Evolutionary conservation across 2,797 vertebrate species (phyloP).

Genomic region (Sebastes cheni): DNA sequence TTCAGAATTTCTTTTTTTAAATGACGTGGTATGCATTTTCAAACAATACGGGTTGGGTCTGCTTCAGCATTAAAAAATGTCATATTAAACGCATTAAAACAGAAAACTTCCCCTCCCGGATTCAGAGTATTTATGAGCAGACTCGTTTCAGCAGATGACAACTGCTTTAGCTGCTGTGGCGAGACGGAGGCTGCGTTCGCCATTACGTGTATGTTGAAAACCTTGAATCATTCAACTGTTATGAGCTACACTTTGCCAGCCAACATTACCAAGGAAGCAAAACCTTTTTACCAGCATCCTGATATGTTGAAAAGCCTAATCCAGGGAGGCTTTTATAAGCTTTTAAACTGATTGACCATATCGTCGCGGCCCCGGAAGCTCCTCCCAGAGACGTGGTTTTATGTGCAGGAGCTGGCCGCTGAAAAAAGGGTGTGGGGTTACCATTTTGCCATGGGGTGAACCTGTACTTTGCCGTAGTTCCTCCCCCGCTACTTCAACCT

Average conservation of each 20-base stretch:
- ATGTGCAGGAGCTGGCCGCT: slow-evolving; percentile 32
- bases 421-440: slow-evolving; percentile 48
- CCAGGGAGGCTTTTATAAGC: slow-evolving; percentile 53
- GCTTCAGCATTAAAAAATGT: slow-evolving; percentile 28
- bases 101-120: slow-evolving; percentile 36
- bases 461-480: slow-evolving; percentile 15
- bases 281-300: slow-evolving; percentile 61
- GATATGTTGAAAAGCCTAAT: slow-evolving; percentile 57
- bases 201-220: slow-evolving; percentile 48
- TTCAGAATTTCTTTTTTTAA: slow-evolving; percentile 38
- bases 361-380: slow-evolving; percentile 33
- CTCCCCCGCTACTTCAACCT: neutral
- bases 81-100: slow-evolving; percentile 53
- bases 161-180: slow-evolving; percentile 64
- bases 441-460: slow-evolving; percentile 42
- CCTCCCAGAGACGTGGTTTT: slow-evolving; percentile 53
- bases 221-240: slow-evolving; percentile 50
- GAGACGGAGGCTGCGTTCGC: slow-evolving; percentile 39
- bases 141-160: slow-evolving; percentile 52
- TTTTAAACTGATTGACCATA: slow-evolving; percentile 69
- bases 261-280: slow-evolving; percentile 46
- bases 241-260: slow-evolving; percentile 42
- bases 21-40: slow-evolving; percentile 32
- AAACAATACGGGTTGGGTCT: slow-evolving; percentile 23
- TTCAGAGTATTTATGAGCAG: slow-evolving; percentile 56